Evolutionary conservation across 92 coral and sea anemone species (phyloP).

Genomic region (Epizoanthus stellaris): DNA sequence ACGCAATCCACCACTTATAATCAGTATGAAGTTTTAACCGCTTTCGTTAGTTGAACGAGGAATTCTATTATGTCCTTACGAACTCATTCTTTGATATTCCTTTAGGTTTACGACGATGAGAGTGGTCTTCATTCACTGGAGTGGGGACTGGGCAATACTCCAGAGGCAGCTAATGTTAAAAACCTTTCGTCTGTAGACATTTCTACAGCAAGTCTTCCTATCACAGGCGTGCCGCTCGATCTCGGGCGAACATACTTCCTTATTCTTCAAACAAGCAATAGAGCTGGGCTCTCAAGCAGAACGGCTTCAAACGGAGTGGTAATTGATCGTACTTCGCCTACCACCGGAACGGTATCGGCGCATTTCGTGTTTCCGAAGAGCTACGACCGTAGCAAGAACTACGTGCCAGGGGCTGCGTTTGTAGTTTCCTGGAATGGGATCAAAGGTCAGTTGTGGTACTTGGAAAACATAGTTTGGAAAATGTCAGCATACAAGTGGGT

Average conservation of each 20-base stretch:
- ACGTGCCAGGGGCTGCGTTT: conserved; percentile 77
- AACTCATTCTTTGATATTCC: too few species aligned
- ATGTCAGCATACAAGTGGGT: neutral
- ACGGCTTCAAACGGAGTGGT: conserved; percentile 92
- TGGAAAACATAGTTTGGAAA: neutral
- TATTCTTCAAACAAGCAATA: conserved; percentile 66
- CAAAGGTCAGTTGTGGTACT: conserved; percentile 13
- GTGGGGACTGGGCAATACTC: conserved; percentile 84
- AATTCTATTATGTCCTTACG: too few species aligned
- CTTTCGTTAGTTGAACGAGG: too few species aligned
- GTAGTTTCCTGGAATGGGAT: conserved; percentile 93
- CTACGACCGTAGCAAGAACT: conserved; percentile 88
- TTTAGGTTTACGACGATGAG: conserved; percentile 60
- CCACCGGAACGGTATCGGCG: conserved; percentile 75
- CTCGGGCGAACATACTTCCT: conserved; percentile 87
- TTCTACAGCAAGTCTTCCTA: conserved; percentile 27
- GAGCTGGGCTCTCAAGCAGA: conserved; percentile 71
- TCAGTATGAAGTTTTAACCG: too few species aligned
- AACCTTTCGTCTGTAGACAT: conserved; percentile 59
- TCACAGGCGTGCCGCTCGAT: conserved; percentile 56
- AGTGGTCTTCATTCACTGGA: conserved; percentile 74
- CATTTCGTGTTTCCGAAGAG: conserved; percentile 82
- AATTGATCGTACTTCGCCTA: conserved; percentile 91
- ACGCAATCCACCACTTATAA: too few species aligned
- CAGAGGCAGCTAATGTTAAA: conserved; percentile 68